Base-by-base conservation (phyloP, 2,113 vertebrate genomes). In the Lamprotornis superbus region DNA sequence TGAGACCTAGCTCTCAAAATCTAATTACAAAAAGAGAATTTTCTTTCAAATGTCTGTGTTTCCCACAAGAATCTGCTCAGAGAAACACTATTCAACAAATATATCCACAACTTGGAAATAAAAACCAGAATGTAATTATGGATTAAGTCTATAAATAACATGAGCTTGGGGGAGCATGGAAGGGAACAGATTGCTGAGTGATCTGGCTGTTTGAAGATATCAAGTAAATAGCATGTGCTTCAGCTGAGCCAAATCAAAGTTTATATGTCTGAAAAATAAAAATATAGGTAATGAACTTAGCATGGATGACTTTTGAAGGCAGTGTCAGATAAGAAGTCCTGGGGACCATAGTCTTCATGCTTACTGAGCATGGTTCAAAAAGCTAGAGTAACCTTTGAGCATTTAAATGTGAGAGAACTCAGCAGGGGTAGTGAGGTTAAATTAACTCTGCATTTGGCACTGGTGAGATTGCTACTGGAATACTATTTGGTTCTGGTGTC, bases 141-240 rank as follows among this genome's bases (percentile, higher is more conserved):
- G 76, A 86, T 83, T 88, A 94, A 56, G 11, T 70, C 83, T 92
- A 93, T 93, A 95, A 97, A 95, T 95, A 93, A 75, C 50, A 67
- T 17, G 55, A 76, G 64, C 47, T 94, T 87, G 52, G 68, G 55
- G 68, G 44, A 86, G 27, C 73, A 50, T 52, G 30, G 68, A 89
- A 88, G 27, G 42, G 88, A 95, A 81, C 83, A 90, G 95, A 90
- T 95, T 96, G 89, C 80, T 22, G 64, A 87, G 61, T 75, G 84
- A 93, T 95, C 78, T 91, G 89, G 80, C 83, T 64, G 69, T 94
- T 89, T 96, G 86, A 89, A 93, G 93, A 67, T 68, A 92, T n/a
- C 69, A 78, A 31, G 77, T n/a, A 84, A 94, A 94, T 64, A 82
- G 17, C 30, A 67, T 44, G 74, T 75, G 35, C 61, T 90, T 88